Evolutionary conservation across 2,113 vertebrate genomes (phyloP), one percentile per base, ranked within the genome.

Genomic region (Cercopithecus mona): DNA sequence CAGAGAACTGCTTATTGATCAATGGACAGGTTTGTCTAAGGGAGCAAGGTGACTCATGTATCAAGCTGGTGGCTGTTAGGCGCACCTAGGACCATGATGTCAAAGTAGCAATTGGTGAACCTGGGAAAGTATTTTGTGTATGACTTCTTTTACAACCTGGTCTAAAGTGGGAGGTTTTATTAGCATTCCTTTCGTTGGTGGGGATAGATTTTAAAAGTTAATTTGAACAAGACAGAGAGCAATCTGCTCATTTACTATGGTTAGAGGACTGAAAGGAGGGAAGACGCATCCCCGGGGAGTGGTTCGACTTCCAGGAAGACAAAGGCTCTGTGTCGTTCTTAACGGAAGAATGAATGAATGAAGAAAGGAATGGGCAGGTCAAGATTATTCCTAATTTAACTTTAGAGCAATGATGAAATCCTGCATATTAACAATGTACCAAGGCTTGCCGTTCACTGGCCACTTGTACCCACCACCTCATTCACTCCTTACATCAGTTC

Each of bases 381-480:
- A 23, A 78, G 52, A 59, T 30, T 0, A 30, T 6, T 43, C 55
- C 83, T n/a, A 20, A 6, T 2, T 3, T 3, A 25, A 10, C 57
- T 35, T 57, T 5, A 27, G 8, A 72, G n/a, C 20, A 1, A 8
- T 17, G 25, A 25, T 2, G 6, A 68, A 22, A 50, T 48, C 35
- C 35, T 35, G 1, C 7, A 3, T 0, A 1, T 35, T 52, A 18
- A 27, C 59, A 83, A 3, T 1, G 3, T 12, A 5, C 43, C 4
- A 0, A 16, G 1, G 5, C 23, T 40, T 12, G 35, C 16, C 8
- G 2, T 13, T 17, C 35, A 0, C 14, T 13, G 6, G 64, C 35
- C 13, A 2, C 5, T 35, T 0, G 0, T 14, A 17, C 27, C 2
- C 0, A 0, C 4, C 17, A 1, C 43, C 17, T 40, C 0, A 0